A percentile compares a stretch with the other conserved stretches of the same genome.
These are phyloP conservation scores for Limnephilus auricula DNA, from an alignment of 2,888 invertebrate species.

Conservation along the genomic window DNA sequence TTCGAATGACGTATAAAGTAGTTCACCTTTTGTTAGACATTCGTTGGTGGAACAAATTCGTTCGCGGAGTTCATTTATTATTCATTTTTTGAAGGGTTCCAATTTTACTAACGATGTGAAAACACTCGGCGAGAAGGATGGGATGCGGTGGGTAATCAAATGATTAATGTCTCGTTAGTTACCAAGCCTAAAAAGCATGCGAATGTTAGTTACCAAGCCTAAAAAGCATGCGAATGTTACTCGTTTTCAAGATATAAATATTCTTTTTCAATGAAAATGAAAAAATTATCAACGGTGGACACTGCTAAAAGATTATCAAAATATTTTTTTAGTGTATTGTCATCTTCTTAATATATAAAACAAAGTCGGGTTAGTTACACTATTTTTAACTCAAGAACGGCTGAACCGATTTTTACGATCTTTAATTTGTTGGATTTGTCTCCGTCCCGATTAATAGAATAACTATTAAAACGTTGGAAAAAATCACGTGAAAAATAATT, in stretches of 20 bases:
- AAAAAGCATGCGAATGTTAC: neutral
- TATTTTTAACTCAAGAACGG: too few species aligned
- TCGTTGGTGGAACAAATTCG: neutral
- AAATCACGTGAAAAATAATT: too few species aligned
- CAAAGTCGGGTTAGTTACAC: too few species aligned
- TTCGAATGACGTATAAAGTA: neutral
- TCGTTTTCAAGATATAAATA: neutral
- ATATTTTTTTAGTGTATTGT: too few species aligned
- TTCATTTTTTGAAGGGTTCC: conserved; percentile 46
- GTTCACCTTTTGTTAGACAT: neutral
- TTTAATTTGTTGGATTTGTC: too few species aligned
- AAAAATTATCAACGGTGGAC: too few species aligned
- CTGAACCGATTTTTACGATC: too few species aligned
- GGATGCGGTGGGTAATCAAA: conserved; percentile 5
- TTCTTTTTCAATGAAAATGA: neutral
- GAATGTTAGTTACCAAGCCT: neutral
- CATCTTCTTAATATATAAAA: too few species aligned
- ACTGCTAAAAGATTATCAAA: too few species aligned
- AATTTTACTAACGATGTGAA: conserved; percentile 56
- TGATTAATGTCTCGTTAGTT: conserved; percentile 18
- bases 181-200: neutral
- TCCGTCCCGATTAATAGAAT: too few species aligned
- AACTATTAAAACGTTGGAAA: too few species aligned
- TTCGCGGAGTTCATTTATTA: conserved; percentile 36
- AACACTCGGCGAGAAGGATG: conserved; percentile 26